phyloP scores from a whole-genome alignment of 2,888 invertebrate genomes.

The Polydrusus cervinus region DNA sequence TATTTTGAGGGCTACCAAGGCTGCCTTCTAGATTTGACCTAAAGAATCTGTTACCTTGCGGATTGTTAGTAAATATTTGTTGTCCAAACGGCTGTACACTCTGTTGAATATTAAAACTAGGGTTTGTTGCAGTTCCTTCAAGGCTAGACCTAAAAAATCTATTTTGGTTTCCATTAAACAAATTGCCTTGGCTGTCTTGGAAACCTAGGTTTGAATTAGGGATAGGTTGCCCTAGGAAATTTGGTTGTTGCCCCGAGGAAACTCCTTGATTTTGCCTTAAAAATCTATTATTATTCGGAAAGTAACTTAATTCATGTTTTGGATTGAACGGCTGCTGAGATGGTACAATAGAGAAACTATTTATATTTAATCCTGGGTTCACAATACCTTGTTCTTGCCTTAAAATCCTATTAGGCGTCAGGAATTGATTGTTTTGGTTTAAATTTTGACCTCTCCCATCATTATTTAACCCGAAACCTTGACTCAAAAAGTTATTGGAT shows the following conservation, averaged over 20 bases:
- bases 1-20: slow-evolving; percentile 34
- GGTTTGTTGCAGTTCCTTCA: slow-evolving; percentile 11
- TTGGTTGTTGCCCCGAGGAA: neutral
- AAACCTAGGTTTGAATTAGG: slow-evolving; percentile 14
- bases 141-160: slow-evolving; percentile 44
- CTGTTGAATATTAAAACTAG: slow-evolving; percentile 36
- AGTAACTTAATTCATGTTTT: slow-evolving; percentile 34
- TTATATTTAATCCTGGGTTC: slow-evolving; percentile 52
- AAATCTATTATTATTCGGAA: slow-evolving; percentile 34
- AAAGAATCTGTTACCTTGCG: slow-evolving; percentile 55
- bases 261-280: slow-evolving; percentile 32
- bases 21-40: slow-evolving; percentile 56
- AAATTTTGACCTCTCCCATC: slow-evolving; percentile 2
- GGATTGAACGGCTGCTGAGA: slow-evolving; percentile 52
- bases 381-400: slow-evolving; percentile 66
- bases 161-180: slow-evolving; percentile 30
- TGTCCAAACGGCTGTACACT: slow-evolving; percentile 38
- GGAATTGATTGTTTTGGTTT: slow-evolving; percentile 25
- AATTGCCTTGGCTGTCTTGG: slow-evolving; percentile 3
- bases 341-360: slow-evolving; percentile 57
- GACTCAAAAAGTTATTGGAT: neutral
- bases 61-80: slow-evolving; percentile 26
- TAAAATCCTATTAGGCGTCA: slow-evolving; percentile 62
- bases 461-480: neutral
- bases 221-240: slow-evolving; percentile 7